phyloP scores from a whole-genome alignment of 2,888 invertebrate genomes.

The Dasypogon diadema region DNA sequence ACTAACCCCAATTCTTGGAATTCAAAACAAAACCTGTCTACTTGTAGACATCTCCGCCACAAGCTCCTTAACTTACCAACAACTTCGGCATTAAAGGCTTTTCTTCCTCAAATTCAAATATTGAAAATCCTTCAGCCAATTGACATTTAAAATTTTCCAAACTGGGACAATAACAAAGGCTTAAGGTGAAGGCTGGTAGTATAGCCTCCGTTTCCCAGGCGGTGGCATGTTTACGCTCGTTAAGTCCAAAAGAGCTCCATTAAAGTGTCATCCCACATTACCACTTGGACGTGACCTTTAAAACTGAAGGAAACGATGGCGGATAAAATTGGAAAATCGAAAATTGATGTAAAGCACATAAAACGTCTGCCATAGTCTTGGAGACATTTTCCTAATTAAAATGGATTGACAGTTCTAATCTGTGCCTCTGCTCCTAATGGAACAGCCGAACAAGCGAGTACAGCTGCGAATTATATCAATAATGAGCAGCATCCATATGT shows the following conservation, averaged over 20 bases:
- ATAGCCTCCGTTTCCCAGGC: not conserved
- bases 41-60: too few species aligned
- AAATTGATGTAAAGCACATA: conserved; percentile 14
- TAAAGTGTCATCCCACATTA: conserved; percentile 29
- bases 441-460: too few species aligned
- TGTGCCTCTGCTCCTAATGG: too few species aligned
- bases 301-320: not conserved
- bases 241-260: conserved; percentile 16
- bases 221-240: not conserved
- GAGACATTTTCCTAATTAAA: conserved; percentile 31
- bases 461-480: too few species aligned
- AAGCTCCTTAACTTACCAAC: too few species aligned
- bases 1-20: too few species aligned
- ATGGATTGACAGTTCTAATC: conserved; percentile 11
- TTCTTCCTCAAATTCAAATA: not conserved
- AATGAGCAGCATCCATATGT: too few species aligned
- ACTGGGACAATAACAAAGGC: not conserved
- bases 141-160: conserved; percentile 7
- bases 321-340: conserved; percentile 10
- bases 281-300: conserved; percentile 19
- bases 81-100: conserved; percentile 8
- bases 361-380: too few species aligned
- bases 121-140: not conserved
- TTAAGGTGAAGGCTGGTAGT: too few species aligned
- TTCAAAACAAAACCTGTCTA: too few species aligned